Conservation (phyloP, 2,113 vertebrate genomes). For the Sinocyclocheilus rhinocerous region DNA sequence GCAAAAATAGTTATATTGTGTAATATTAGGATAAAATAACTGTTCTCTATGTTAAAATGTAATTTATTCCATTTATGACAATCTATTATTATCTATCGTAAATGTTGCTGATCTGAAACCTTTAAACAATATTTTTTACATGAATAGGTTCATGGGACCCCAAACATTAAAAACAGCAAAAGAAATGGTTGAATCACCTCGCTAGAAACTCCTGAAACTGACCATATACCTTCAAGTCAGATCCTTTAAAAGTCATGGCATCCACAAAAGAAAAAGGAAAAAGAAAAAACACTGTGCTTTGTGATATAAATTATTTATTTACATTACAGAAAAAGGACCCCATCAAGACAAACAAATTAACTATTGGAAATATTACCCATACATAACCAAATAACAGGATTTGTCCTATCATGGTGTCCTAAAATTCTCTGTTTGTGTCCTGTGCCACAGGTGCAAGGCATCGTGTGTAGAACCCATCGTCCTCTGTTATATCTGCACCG, state of each 20-base stretch:
- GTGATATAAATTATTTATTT: conserved; percentile 99
- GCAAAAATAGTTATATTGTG: not conserved
- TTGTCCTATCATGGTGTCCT: conserved; percentile 87
- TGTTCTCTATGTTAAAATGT: not conserved
- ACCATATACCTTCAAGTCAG: not conserved
- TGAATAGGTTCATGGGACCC: not conserved
- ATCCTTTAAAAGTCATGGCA: conserved; percentile 33
- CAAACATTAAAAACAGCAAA: not conserved
- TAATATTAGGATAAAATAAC: not conserved
- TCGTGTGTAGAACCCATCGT: conserved; percentile 88
- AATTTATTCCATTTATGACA: not conserved
- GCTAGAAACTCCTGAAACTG: not conserved
- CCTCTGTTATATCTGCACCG: conserved; percentile 44
- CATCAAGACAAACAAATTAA: conserved; percentile 98
- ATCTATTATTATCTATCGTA: not conserved
- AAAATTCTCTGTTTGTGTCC: conserved; percentile 83
- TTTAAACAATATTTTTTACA: not conserved
- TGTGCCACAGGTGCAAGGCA: conserved; percentile 99
- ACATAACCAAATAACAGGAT: conserved; percentile 95
- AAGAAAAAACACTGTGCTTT: conserved; percentile 58
- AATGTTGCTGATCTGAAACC: not conserved
- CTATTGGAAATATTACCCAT: conserved; percentile 99
- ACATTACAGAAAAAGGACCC: conserved; percentile 99
- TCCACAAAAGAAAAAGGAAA: conserved; percentile 42
- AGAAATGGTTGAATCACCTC: not conserved